Evolutionary conservation across 2,113 vertebrate genomes (phyloP), one percentile per base, ranked within the genome.

Genomic region (Psittacula cyanocephala): DNA sequence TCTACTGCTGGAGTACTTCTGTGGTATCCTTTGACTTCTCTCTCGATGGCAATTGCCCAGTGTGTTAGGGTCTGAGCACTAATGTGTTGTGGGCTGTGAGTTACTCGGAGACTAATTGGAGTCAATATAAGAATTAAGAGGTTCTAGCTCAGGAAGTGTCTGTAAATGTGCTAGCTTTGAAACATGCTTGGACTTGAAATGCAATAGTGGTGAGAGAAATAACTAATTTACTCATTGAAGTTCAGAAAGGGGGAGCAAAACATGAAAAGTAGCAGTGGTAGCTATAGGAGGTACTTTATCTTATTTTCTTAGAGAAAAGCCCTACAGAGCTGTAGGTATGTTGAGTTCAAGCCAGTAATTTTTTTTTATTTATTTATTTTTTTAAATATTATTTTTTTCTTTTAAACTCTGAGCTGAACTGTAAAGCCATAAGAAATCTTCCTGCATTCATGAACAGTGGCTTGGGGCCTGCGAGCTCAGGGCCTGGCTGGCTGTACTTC

Each of bases 161-260:
- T 33, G 3, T 49, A 92, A 89, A 81, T 3, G 2, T 44, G 33
- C 37, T 92, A 78, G 28, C n/a, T 86, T 28, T 47, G 52, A 47
- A 69, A 55, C 3, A 0, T 79, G 81, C 70, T 85, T 87, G 43
- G 47, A 76, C 60, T 79, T 75, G 29, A 89, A 91, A 82, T 79
- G 62, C 27, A 69, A 8, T 57, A 79, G 33, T 15, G 11, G 53
- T 41, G 65, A 85, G 62, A 91, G 70, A 82, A 89, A 76, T 86
- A 84, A 41, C 60, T 71, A 49, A 91, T 94, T 94, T 94, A 78
- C 77, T 75, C 37, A 47, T 27, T 41, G 62, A 85, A 59, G 33
- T 65, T 87, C 67, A 76, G 62, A 71, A 89, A 76, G 14, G 67
- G 33, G 23, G 57, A 87, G 52, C 6, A 87, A 87, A 75, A 24